These are phyloP conservation scores for Myrmecobius fasciatus DNA, from an alignment of 2,113 vertebrate species.

Conservation along the genomic window DNA sequence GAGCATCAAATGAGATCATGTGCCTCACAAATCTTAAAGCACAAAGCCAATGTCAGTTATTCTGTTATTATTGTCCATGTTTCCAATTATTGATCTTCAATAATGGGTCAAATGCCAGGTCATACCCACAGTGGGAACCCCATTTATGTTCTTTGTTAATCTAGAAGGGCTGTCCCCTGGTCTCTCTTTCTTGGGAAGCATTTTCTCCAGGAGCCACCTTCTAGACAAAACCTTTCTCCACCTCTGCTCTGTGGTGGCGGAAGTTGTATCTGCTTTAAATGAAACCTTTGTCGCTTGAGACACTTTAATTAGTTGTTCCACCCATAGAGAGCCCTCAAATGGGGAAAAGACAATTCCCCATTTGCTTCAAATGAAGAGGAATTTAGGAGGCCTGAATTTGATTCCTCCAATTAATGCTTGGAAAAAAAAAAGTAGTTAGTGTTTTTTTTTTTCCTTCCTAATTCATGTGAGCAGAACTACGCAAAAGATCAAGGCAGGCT, in stretches of 20 bases:
- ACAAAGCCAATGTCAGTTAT: not conserved
- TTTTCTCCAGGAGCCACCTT: not conserved
- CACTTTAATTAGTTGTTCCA: conserved; percentile 9
- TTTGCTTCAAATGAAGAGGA: conserved; percentile 25
- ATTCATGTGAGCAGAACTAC: not conserved
- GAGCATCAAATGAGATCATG: not conserved
- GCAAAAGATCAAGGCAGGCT: not conserved
- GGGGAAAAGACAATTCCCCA: conserved; percentile 36
- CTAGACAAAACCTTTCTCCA: not conserved
- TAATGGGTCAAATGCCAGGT: not conserved
- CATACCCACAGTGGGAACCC: not conserved
- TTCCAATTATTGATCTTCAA: not conserved
- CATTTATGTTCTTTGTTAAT: not conserved
- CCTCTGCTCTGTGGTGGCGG: not conserved
- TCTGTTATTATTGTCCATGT: not conserved
- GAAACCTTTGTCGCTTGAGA: conserved; percentile 27
- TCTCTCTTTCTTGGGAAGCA: not conserved
- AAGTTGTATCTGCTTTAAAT: not conserved
- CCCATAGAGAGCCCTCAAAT: not conserved
- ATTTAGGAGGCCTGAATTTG: conserved; percentile 5
- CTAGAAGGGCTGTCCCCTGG: not conserved
- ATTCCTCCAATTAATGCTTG: not conserved
- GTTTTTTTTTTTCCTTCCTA: not conserved
- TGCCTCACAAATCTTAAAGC: not conserved
- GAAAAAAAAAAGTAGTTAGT: not conserved